These are phyloP conservation scores for Chaenogobius annularis DNA, from an alignment of 2,113 vertebrate genomes.

Conservation along the genomic window DNA sequence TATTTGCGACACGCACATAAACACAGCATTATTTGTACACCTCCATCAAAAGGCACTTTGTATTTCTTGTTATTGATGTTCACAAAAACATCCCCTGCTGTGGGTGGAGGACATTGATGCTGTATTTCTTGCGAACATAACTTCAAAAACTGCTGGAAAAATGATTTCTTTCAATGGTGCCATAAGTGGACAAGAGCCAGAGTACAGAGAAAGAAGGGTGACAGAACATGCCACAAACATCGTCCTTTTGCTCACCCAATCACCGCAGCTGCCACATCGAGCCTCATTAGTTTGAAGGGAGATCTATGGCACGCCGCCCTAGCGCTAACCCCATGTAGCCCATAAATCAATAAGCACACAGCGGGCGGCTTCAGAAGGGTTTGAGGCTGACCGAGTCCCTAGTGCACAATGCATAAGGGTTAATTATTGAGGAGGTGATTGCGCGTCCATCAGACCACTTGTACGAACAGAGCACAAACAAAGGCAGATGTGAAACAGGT, in stretches of 20 bases:
- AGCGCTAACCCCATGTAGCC: conserved; percentile 46
- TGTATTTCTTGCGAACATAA: conserved; percentile 18
- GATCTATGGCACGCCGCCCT: conserved; percentile 56
- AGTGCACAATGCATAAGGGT: conserved; percentile 44
- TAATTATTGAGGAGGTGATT: conserved; percentile 64
- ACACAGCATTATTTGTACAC: not conserved
- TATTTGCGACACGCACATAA: not conserved
- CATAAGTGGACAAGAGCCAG: conserved; percentile 2
- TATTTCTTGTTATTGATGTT: conserved; percentile 24
- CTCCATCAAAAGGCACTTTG: conserved; percentile 7
- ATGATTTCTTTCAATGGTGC: conserved; percentile 19
- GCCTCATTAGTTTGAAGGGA: conserved; percentile 69
- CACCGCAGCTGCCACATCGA: conserved; percentile 53
- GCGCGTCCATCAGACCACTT: conserved; percentile 55
- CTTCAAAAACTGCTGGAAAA: conserved; percentile 15
- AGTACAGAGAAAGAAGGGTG: conserved; percentile 15
- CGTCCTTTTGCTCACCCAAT: conserved; percentile 45
- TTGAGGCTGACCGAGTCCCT: conserved; percentile 9
- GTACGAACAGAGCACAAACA: conserved; percentile 61
- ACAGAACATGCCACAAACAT: conserved; percentile 47
- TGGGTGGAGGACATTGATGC: not conserved
- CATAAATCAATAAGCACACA: conserved; percentile 63
- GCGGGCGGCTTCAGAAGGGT: conserved; percentile 40
- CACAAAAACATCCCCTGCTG: not conserved
- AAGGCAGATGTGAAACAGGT: conserved; percentile 63